phyloP scores from a whole-genome alignment of 2,888 invertebrate species.

The Halictus ligatus region DNA sequence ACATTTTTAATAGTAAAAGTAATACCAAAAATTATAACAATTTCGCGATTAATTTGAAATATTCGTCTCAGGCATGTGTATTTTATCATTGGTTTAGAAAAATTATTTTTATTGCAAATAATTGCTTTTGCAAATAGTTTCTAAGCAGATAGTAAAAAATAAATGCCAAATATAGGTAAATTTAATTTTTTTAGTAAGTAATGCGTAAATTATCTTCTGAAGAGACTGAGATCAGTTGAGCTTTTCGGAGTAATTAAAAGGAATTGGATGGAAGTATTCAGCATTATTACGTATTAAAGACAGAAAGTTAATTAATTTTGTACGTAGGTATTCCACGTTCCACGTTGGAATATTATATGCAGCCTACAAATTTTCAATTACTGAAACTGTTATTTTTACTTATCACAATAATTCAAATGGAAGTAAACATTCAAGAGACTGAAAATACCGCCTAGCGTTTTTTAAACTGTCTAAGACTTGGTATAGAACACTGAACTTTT shows the following conservation, averaged over 20 bases:
- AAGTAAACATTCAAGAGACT: not conserved
- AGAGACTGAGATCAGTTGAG: not conserved
- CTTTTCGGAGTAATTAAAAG: not conserved
- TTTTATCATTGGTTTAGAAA: not conserved
- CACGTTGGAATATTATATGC: not conserved
- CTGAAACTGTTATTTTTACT: not conserved
- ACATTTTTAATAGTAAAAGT: not conserved
- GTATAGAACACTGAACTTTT: not conserved
- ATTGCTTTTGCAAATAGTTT: not conserved
- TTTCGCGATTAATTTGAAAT: not conserved
- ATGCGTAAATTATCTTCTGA: not conserved
- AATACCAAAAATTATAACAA: not conserved
- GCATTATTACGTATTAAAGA: not conserved
- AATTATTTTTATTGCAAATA: no score
- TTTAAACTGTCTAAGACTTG: not conserved
- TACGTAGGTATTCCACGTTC: not conserved
- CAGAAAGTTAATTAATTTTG: constrained; percentile 6
- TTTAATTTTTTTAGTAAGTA: not conserved
- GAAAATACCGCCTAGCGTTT: not conserved
- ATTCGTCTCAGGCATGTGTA: not conserved
- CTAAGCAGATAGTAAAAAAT: not conserved
- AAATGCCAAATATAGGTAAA: not conserved
- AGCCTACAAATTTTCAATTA: not conserved
- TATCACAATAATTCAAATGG: not conserved
- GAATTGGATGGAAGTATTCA: not conserved